Base-by-base conservation (phyloP, 2,113 vertebrate species). In the Albula glossodonta region DNA sequence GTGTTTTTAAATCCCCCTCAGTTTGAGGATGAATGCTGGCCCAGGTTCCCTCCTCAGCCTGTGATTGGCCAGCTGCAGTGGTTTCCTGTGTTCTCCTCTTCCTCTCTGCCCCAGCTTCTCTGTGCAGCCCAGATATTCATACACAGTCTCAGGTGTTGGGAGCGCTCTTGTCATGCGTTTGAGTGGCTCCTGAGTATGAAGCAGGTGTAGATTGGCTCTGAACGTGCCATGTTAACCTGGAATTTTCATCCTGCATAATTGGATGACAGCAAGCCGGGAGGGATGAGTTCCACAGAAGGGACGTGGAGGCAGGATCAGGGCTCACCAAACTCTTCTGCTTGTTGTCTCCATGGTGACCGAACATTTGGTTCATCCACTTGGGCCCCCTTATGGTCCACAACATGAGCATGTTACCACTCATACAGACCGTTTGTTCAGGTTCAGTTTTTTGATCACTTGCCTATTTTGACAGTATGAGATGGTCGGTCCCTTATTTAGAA, bases 261-360 rank as follows among this genome's bases (percentile, higher is more conserved):
- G 31, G 31, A 41, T 41, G 31, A 41, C 31, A 41, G 31, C 31
- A 41, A 41, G 31, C 92, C 87, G 94, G 91, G 25, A 92, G 92
- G 12, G 92, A 91, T 2, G 90, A 87, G 70, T 91, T 90, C 0
- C 90, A 89, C 83, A 90, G 92, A 13, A 94, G 83, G 82, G 94
- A 93, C 1, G 92, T 5, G 0, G 88, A 93, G 9, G 90, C 84
- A 63, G 90, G 93, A 89, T 87, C 90, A 50, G 93, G 92, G 83
- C 92, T 95, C 84, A 96, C 31, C 5, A 79, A 89, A 80, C 84
- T 90, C 85, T 93, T 95, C 77, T 95, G 80, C 63, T 81, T 83
- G 41, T 48, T 66, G 53, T 94, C 86, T 85, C 92, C 93, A 0
- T 95, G 93, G 88, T 93, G 86, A 82, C 93, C 94, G 52, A 94